Evolutionary conservation across 2,797 vertebrate genomes (phyloP), one percentile per base, ranked within the genome.

Genomic region (Aselliscus stoliczkanus): DNA sequence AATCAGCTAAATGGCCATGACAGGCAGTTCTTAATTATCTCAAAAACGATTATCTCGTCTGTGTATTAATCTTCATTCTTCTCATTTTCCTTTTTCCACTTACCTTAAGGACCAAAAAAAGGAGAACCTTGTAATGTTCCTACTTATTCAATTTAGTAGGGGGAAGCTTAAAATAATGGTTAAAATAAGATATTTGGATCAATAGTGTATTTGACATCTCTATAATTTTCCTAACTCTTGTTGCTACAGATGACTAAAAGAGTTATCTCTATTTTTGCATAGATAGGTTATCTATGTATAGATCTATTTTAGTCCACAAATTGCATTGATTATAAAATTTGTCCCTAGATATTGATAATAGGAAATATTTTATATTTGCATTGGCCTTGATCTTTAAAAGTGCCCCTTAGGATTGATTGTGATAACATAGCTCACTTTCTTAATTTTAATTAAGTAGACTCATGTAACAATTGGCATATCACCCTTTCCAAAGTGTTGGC

Each of bases 371-470:
- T 65, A 47, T 77, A 42, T 87, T 85, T 73, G 85, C 65, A 52
- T 79, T 93, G 64, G 23, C n/a, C 15, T 92, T n/a, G 13, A 64
- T 96, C n/a, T 37, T 88, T 88, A 67, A 65, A 96, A 88, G 15
- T 94, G 58, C 21, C 56, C 82, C 27, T 37, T 90, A 82, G 14
- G 25, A 17, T 77, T 94, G 23, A 94, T 60, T 73, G 29, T 87
- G 42, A 81, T 82, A 86, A 34, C 27, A 31, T 65, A 69, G 52
- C 13, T 81, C 31, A 90, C 13, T 79, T 87, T 80, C 23, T 92
- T 90, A 67, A 88, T 94, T 95, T 90, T 89, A 90, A 92, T 89
- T 87, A 92, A 56, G 47, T 82, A 82, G 37, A 79, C 7, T 96
- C 83, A 72, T 34, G 64, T 65, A 65, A 76, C 44, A 88, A 47